Conservation (phyloP, 2,888 invertebrate genomes). For the Micoletzkya japonica region DNA sequence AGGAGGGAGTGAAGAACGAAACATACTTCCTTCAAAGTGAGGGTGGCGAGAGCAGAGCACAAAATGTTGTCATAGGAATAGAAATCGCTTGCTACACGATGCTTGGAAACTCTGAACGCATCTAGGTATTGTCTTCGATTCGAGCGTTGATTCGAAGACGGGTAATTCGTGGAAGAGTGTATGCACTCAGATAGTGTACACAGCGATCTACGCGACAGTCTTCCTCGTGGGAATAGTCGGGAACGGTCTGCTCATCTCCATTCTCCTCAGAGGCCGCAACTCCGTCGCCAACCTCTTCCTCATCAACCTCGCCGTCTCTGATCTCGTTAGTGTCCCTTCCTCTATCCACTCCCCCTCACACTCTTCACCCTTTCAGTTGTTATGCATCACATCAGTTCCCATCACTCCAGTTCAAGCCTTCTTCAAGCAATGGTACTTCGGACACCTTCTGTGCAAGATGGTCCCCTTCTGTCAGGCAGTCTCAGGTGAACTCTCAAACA, state of each 20-base stretch:
- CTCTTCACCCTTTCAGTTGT: conserved; percentile 67
- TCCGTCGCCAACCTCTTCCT: conserved; percentile 81
- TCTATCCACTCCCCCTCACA: background rate
- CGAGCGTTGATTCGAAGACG: too few species aligned
- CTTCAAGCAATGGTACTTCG: conserved; percentile 88
- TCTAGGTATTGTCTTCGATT: conserved; percentile 5
- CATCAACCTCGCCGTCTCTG: conserved; percentile 89
- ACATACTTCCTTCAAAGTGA: too few species aligned
- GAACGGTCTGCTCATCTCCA: conserved; percentile 55
- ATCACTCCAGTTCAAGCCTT: conserved; percentile 95
- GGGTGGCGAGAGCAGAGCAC: too few species aligned
- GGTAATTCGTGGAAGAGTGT: too few species aligned
- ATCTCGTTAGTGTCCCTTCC: conserved; percentile 70
- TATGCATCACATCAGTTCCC: conserved; percentile 90
- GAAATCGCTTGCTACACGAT: background rate
- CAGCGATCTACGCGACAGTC: conserved; percentile 53
- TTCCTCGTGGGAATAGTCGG: conserved; percentile 60
- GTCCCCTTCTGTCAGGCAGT: conserved; percentile 87
- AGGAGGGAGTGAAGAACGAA: too few species aligned
- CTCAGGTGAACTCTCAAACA: conserved; percentile 43
- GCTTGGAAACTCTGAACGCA: background rate
- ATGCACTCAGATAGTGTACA: conserved; percentile 56
- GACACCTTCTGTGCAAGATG: conserved; percentile 84
- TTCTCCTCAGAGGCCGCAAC: conserved; percentile 50
- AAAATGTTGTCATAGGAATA: too few species aligned